Base-by-base conservation (phyloP, 2,888 invertebrate species). In the Antitype chi region DNA sequence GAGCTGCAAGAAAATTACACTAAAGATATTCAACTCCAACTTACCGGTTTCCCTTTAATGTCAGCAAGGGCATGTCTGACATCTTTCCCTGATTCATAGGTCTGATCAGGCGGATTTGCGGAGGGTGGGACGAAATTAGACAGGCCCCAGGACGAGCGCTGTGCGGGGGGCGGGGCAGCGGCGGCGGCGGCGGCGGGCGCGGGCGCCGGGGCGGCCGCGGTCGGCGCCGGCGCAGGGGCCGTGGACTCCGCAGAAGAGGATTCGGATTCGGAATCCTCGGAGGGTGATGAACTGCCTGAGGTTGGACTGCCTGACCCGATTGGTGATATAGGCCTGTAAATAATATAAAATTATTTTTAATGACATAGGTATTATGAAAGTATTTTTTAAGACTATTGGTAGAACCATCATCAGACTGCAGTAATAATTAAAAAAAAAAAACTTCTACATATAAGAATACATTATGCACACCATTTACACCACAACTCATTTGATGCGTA, bases 161-260 rank as follows among this genome's bases (percentile, higher is more conserved):
- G 95, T 86, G 93, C 94, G 89, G 94, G 95, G 57, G 91, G 89
- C 59, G 93, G 92, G 2, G 90, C 85, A 71, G 90, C 38, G 9
- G 77, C 15, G 87, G 91, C 78, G 0, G 91, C 91, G 20, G 91
- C 91, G 38, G 94, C 43, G 43, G 43, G 81, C 73, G 93, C 85
- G 57, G 92, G 88, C 0, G 78, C 76, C 81, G 74, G 49, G 1
- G 59, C 59, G n/a, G 92, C 89, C 25, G 91, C 88, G 8, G 94
- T 90, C 84, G 92, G 96, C 72, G 97, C 97, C 2, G 97, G 96
- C 23, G 97, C 97, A 0, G 97, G 97, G 82, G 97, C 97, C 11
- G 97, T 82, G 0, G 98, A 97, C 89, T 97, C 98, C 59, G 97
- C 97, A 0, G 97, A 97, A 3, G 97, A 97, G 9, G 97, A 96